Evolutionary conservation across 1,140 invertebrate genomes (phyloP), one percentile per base, ranked within the genome.

Genomic region (Drosophila pruinosa): DNA sequence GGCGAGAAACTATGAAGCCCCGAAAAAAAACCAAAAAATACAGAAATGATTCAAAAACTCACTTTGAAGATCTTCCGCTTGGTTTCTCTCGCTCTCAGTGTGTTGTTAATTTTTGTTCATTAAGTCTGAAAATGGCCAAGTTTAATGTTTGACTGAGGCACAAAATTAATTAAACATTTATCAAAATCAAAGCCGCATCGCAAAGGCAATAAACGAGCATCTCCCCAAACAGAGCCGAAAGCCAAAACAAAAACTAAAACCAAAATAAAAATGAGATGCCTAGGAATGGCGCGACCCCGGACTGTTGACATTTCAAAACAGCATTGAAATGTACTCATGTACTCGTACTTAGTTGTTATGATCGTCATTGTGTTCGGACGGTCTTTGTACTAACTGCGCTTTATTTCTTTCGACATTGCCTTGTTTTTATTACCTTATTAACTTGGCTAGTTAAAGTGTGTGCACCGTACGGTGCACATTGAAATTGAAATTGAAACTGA

Each of bases 141-240:
- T 88, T 88, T 88, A 88, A 88, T 88, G 82, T 78, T 82, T 80
- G 83, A 62, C 34, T 67, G 78, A 88, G 78, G 71, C 63, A 89
- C 75, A 88, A 88, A 88, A 88, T 88, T 88, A 88, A 88, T 88
- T 88, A 88, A 88, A 88, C 83, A 88, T 88, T 88, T 88, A 88
- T 88, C 82, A 88, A 88, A 88, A 88, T 86, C 78, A 86, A 82
- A 83, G 81, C 77, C 73, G 59, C 67, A 74, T 85, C 80, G 69
- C 57, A 28, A 62, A 56, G 12, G 61, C 63, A 72, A 36, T 64
- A 34, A 63, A 38, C 45, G 56, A 24, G 50, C 41, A 63, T 43
- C 67, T 48, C 39, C 48, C 54, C 22, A 26, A 17, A 64, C 54
- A 69, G 28, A 43, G 15, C 24, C 21, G 17, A 53, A 53, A 34